Conservation (phyloP, 2,113 vertebrate genomes). For the Hippocampus comes region DNA sequence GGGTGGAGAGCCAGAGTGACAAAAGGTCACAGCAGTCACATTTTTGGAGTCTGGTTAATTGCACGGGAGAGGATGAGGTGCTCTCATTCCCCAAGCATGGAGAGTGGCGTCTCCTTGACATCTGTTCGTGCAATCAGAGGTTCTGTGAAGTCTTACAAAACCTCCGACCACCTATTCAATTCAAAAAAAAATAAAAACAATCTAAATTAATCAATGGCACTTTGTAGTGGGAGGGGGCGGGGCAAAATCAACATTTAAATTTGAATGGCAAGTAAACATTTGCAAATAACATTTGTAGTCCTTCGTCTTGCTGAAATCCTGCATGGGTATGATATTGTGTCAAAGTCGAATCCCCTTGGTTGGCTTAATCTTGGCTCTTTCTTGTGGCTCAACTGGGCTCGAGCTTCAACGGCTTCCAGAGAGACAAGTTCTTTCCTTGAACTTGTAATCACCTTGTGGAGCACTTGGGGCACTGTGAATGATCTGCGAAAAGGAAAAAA, state of each 20-base stretch:
- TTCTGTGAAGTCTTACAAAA: neutral
- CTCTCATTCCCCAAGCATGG: neutral
- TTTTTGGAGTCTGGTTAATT: neutral
- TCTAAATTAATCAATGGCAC: no score
- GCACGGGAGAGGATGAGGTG: neutral
- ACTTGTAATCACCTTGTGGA: constrained; percentile 33
- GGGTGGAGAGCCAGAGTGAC: constrained; percentile 9
- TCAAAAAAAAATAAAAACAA: neutral
- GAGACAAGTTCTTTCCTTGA: constrained; percentile 28
- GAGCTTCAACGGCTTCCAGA: constrained; percentile 27
- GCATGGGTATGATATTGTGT: no score
- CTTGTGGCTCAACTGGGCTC: constrained; percentile 49
- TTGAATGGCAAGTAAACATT: no score
- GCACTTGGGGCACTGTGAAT: constrained; percentile 16
- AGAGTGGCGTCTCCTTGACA: neutral
- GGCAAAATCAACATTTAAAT: no score
- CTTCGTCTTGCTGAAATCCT: no score
- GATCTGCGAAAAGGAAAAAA: neutral
- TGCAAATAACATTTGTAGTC: no score
- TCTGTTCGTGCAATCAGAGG: neutral
- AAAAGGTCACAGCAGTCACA: constrained; percentile 19
- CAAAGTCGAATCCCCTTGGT: neutral
- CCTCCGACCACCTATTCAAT: neutral
- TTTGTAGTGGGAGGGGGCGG: no score
- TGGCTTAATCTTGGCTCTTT: constrained; percentile 12